These are phyloP conservation scores for Emydoidea blandingii DNA, from an alignment of 2,797 vertebrate genomes.

Conservation along the genomic window DNA sequence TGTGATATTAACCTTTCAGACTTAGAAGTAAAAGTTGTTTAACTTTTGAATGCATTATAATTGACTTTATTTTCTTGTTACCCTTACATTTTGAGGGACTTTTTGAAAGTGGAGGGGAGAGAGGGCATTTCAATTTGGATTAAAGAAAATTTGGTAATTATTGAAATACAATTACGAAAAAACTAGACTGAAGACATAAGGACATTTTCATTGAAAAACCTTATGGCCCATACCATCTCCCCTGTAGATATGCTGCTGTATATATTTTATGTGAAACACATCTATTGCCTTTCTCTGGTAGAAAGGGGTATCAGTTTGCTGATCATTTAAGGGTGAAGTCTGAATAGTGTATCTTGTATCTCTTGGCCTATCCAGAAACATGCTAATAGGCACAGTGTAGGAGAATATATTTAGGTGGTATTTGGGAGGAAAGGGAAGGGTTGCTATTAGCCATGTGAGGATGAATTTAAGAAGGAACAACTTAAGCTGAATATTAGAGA, in stretches of 20 bases:
- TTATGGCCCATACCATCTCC: background rate
- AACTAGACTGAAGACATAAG: background rate
- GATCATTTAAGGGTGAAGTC: background rate
- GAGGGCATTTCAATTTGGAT: background rate
- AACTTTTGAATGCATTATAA: background rate
- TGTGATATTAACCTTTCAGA: background rate
- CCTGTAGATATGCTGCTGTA: background rate
- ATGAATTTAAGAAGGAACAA: background rate
- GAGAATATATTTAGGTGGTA: background rate
- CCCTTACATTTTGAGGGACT: background rate
- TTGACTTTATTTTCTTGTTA: accelerated
- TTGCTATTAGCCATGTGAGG: background rate
- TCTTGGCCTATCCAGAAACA: background rate
- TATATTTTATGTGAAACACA: background rate
- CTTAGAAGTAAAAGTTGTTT: background rate
- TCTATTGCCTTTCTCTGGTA: background rate
- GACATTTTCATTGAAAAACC: background rate
- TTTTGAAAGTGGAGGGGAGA: background rate
- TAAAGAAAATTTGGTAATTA: background rate
- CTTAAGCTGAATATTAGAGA: background rate
- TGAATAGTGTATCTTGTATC: background rate
- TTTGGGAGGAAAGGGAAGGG: background rate
- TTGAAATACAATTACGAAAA: background rate
- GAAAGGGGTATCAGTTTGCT: background rate
- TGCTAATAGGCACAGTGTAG: background rate